Evolutionary conservation across 2,888 invertebrate genomes (phyloP).

Genomic region (Meghimatium bilineatum): DNA sequence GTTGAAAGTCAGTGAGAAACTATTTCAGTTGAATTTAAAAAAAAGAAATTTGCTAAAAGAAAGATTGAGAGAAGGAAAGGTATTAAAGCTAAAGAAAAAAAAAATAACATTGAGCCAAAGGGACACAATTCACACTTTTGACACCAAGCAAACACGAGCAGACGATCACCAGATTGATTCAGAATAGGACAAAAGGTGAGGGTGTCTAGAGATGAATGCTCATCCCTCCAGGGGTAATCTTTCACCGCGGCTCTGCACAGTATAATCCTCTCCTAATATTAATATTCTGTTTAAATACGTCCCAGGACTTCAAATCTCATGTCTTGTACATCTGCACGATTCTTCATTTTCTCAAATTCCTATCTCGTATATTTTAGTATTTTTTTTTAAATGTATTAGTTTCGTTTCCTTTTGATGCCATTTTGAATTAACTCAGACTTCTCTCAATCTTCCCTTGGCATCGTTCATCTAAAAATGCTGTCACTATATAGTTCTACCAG

Average conservation of each 20-base stretch:
- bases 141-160: slow-evolving; percentile 35
- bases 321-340: slow-evolving; percentile 25
- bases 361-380: not conserved
- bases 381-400: not conserved
- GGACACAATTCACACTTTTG: slow-evolving; percentile 40
- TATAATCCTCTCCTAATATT: slow-evolving; percentile 37
- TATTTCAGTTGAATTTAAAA: slow-evolving; percentile 3
- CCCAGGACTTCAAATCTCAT: slow-evolving; percentile 13
- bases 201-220: slow-evolving; percentile 15
- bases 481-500: not conserved
- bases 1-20: slow-evolving; percentile 17
- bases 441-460: not conserved
- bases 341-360: not conserved
- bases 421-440: not conserved
- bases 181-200: slow-evolving; percentile 38
- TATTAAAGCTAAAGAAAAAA: not conserved
- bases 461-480: not conserved
- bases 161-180: slow-evolving; percentile 39
- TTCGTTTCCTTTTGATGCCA: not conserved
- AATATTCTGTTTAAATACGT: slow-evolving; percentile 42
- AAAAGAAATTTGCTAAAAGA: not conserved
- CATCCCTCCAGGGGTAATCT: slow-evolving; percentile 4
- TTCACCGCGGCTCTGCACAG: slow-evolving; percentile 16
- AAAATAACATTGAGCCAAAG: not conserved
- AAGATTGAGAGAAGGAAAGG: not conserved